Evolutionary conservation across 2,888 invertebrate genomes (phyloP), one percentile per base, ranked within the genome.

Genomic region (Metopia argyrocephala): DNA sequence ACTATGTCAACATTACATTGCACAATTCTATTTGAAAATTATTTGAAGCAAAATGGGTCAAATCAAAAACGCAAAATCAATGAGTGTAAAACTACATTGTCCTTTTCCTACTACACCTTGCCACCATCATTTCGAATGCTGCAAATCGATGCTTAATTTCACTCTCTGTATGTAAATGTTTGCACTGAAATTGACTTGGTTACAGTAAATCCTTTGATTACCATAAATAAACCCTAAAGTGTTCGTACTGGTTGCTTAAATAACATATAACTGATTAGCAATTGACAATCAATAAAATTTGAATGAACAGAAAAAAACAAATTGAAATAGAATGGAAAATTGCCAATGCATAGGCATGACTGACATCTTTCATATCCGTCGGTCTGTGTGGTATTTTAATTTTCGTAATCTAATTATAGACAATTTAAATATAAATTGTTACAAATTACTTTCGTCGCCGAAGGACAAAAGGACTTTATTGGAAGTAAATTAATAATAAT

Each of bases 31-130:
- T 28, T 56, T 23, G 21, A 52, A 62, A 68, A 50, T 7, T 15
- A 38, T 50, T 68, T 71, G 50, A 79, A 62, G 68, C 61, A 57
- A 80, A 80, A 68, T 62, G 57, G 79, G 71, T 68, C 71, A 64
- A 75, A 70, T 70, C 61, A 65, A 79, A 31, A 20, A 61, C 52
- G 46, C 46, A 64, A 62, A 68, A 75, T 69, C 79, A 68, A 71
- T 62, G 66, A 31, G n/a, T 56, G 54, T 65, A 57, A 50, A 48
- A 25, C 62, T 5, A 28, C 28, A 21, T 21, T 54, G 27, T 3
- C 21, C 54, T 50, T 31, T 6, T 31, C 31, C n/a, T n/a, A n/a
- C 20, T 62, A 25, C 27, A 45, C 31, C 23, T 25, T 21, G 21
- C 50, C 31, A 18, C 6, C 23, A 31, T 18, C 18, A 61, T 15